Base-by-base conservation (phyloP, 2,797 vertebrate species). In the Danio albolineatus region DNA sequence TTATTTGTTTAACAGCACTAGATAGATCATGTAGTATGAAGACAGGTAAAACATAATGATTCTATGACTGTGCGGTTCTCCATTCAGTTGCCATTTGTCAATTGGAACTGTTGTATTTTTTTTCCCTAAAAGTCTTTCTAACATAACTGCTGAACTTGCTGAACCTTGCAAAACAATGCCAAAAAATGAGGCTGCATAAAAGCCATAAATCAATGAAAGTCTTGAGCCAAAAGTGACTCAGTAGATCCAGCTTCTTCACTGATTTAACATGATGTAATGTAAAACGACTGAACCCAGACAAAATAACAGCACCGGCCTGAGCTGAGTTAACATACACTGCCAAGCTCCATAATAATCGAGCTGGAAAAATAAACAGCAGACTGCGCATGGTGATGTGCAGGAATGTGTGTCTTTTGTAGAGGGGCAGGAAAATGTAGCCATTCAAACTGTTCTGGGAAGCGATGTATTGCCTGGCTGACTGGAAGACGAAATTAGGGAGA, bases 211-310 rank as follows among this genome's bases (percentile, higher is more conserved):
- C 41, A 19, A 5, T 46, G 43, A 49, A 8, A 5, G 43, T 56
- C 51, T 19, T 57, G 16, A 21, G 8, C 39, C 5, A 57, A 14
- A 7, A 36, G 19, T 46, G 19, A 46, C 9, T 67, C 57, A 9
- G 44, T 39, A 21, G 12, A 53, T 19, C 46, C 44, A 53, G 53
- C 38, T 54, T 44, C 13, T 38, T 17, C 10, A 19, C 19, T 44
- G 60, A 43, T 21, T 39, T 10, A 19, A 1, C 41, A 28, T 46
- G 70, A 59, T 59, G 54, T 28, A 38, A 67, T 65, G 16, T 16
- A 77, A 57, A 56, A 41, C 67, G 75, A 59, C 51, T 19, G 21
- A 77, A 59, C 21, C 41, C 64, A 57, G 41, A 67, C 28, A 66
- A 28, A 77, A 57, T 36, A 73, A 57, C 39, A 73, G 53, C 16